Conservation (phyloP, 2,113 vertebrate species). For the Carassius auratus region DNA sequence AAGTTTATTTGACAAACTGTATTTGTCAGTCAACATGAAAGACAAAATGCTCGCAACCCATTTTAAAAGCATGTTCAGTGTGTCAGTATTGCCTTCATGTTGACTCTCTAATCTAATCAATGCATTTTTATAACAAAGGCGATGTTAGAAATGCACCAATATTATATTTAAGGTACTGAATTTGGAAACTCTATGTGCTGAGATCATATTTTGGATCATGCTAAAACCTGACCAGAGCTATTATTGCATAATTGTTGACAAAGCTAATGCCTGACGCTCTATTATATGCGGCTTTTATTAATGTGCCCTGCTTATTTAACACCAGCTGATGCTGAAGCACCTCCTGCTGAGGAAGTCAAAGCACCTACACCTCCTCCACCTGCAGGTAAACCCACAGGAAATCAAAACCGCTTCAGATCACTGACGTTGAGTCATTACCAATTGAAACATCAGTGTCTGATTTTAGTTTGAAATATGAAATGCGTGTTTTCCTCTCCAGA, state of each 20-base stretch:
- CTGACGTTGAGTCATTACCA: background rate
- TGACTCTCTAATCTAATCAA: background rate
- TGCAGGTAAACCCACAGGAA: slow-evolving; percentile 68
- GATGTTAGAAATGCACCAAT: background rate
- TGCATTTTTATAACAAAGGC: background rate
- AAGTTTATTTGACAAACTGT: background rate
- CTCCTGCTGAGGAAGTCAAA: slow-evolving; percentile 73
- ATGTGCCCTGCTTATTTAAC: slow-evolving; percentile 59
- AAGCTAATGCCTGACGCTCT: slow-evolving; percentile 10
- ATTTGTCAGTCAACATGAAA: background rate
- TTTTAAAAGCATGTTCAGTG: background rate
- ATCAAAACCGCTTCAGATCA: background rate
- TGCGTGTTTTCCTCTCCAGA: slow-evolving; percentile 68
- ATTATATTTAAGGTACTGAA: background rate
- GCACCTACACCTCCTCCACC: slow-evolving; percentile 72
- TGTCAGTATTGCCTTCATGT: background rate
- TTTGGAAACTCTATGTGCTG: background rate
- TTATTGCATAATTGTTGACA: background rate
- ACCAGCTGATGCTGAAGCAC: slow-evolving; percentile 70
- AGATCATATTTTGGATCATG: background rate
- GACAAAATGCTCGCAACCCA: background rate
- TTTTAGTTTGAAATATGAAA: background rate
- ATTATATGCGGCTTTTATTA: slow-evolving; percentile 45
- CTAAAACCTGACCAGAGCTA: background rate
- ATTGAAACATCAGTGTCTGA: background rate